Conservation (phyloP, 2,888 invertebrate species). For the Odontocolon sp. region DNA sequence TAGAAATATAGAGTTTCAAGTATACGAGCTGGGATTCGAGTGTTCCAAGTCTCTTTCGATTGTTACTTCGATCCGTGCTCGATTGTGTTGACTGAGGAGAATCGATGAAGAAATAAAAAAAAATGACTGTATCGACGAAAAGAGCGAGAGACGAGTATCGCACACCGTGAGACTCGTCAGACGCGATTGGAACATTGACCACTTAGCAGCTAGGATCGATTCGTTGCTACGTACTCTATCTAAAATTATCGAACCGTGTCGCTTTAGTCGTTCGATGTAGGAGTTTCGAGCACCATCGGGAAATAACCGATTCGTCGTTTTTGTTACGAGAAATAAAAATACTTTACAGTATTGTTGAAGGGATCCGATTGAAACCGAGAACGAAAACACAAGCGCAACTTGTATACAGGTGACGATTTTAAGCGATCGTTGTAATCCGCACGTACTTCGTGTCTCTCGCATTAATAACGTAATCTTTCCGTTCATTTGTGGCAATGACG, state of each 20-base stretch:
- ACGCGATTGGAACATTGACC: not conserved
- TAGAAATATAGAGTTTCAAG: slow-evolving; percentile 40
- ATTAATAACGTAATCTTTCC: slow-evolving; percentile 9
- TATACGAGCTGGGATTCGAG: slow-evolving; percentile 10
- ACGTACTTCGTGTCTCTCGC: not conserved
- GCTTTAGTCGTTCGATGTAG: not conserved
- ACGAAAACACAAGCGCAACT: slow-evolving; percentile 6
- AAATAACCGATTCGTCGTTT: not conserved
- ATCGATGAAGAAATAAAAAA: not conserved
- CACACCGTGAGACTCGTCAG: slow-evolving; percentile 24
- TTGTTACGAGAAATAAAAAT: slow-evolving; percentile 4
- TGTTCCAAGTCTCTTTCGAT: slow-evolving; percentile 45
- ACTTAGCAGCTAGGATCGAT: slow-evolving; percentile 6
- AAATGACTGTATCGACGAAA: not conserved
- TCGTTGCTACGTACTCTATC: not conserved
- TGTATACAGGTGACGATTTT: not conserved
- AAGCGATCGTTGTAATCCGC: not conserved
- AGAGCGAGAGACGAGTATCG: slow-evolving; percentile 15
- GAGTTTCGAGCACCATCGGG: not conserved
- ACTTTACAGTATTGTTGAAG: not conserved
- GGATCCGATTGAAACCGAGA: not conserved
- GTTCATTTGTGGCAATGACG: slow-evolving; percentile 32
- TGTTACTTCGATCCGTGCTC: slow-evolving; percentile 28
- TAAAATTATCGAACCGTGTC: slow-evolving; percentile 5
- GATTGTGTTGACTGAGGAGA: slow-evolving; percentile 23